Conservation (phyloP, 2,113 vertebrate genomes). For the Ceratotherium simum region DNA sequence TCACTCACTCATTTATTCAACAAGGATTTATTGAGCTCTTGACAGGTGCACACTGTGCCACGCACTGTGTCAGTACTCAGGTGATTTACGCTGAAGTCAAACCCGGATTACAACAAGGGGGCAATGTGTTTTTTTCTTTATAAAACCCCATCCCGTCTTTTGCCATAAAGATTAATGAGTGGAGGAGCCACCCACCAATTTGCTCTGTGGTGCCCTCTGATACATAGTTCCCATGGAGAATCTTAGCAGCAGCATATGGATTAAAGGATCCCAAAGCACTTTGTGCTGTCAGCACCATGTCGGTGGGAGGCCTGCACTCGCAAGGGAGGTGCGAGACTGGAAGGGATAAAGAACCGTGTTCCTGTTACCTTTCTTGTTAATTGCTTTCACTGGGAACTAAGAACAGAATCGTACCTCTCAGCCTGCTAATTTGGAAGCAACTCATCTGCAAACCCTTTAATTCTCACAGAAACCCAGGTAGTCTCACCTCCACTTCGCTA, state of each 20-base stretch:
- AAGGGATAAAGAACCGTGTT: neutral
- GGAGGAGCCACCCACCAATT: neutral
- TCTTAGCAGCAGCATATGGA: slow-evolving; percentile 10
- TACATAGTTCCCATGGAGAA: neutral
- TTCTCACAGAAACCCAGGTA: slow-evolving; percentile 67
- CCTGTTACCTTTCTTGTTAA: slow-evolving; percentile 48
- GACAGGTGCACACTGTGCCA: neutral
- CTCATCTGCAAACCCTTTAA: slow-evolving; percentile 67
- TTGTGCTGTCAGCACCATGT: neutral
- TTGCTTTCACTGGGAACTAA: slow-evolving; percentile 61
- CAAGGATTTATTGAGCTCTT: slow-evolving; percentile 10
- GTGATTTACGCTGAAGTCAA: neutral
- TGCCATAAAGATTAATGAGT: neutral
- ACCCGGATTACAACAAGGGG: neutral
- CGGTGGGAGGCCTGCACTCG: slow-evolving; percentile 11
- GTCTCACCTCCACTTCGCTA: neutral
- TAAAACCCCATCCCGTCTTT: neutral
- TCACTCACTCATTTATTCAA: slow-evolving; percentile 7
- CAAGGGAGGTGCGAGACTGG: slow-evolving; percentile 40
- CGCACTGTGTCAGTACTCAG: neutral
- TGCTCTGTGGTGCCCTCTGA: neutral
- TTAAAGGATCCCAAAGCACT: slow-evolving; percentile 45
- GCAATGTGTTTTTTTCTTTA: neutral
- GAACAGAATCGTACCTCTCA: slow-evolving; percentile 23
- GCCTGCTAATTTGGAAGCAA: slow-evolving; percentile 71